phyloP scores from a whole-genome alignment of 2,797 vertebrate genomes.

The Pelochelys cantorii region DNA sequence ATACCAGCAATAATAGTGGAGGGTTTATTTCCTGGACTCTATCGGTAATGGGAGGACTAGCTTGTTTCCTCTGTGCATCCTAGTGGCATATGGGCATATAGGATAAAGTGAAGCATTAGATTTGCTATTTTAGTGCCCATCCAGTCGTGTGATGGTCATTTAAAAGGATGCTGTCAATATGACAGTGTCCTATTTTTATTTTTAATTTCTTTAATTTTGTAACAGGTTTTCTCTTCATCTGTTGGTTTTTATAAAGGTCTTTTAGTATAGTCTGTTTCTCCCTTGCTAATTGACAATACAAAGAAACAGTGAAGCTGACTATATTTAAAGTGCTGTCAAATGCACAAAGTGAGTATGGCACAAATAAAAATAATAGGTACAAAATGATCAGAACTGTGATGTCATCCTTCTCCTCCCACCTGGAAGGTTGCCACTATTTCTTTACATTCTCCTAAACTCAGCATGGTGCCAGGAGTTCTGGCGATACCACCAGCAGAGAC shows the following conservation, averaged over 20 bases:
- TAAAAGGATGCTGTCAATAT: not conserved
- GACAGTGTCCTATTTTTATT: not conserved
- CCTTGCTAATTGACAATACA: not conserved
- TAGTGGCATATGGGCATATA: not conserved
- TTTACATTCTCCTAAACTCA: not conserved
- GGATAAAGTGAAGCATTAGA: not conserved
- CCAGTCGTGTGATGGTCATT: not conserved
- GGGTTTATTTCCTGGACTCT: not conserved
- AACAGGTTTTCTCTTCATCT: rapidly evolving
- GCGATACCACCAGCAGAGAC: not conserved
- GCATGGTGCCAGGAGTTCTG: not conserved
- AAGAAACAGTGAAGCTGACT: not conserved
- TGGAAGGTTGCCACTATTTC: not conserved
- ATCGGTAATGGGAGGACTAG: not conserved
- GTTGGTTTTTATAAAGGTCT: not conserved
- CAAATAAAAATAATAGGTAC: not conserved
- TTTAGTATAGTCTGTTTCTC: not conserved
- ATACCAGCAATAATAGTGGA: not conserved
- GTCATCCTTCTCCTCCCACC: not conserved
- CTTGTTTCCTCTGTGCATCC: not conserved
- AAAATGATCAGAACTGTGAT: not conserved
- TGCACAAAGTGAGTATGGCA: not conserved
- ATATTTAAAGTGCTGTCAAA: not conserved
- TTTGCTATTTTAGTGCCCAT: not conserved
- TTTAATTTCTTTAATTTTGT: not conserved